A percentile compares a stretch with the other conserved stretches of the same genome.
Evolutionary conservation across 2,113 vertebrate genomes (phyloP).

Genomic region (Athene cunicularia): DNA sequence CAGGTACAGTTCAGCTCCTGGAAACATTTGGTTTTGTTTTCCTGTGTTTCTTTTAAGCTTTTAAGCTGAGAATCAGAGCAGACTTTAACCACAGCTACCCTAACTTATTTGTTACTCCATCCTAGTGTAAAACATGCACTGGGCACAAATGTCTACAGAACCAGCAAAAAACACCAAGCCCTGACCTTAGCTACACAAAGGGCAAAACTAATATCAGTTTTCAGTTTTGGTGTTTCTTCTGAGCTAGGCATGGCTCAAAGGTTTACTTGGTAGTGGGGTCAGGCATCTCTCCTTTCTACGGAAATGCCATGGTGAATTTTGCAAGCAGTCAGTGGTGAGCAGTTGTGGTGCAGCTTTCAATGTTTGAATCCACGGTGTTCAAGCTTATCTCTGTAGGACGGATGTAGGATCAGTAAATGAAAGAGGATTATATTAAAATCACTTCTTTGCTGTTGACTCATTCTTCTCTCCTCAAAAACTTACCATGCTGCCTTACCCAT

Average conservation of each 20-base stretch:
- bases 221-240: neutral
- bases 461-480: neutral
- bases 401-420: neutral
- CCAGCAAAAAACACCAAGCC: neutral
- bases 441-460: neutral
- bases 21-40: neutral
- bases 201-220: neutral
- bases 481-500: neutral
- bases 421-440: neutral
- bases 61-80: neutral
- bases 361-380: neutral
- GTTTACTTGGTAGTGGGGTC: neutral
- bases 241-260: neutral
- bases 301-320: neutral
- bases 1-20: neutral
- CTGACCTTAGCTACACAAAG: neutral
- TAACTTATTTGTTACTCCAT: neutral
- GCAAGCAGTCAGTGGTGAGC: neutral
- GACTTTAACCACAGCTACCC: neutral
- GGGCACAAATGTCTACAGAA: neutral
- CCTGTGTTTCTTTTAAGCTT: neutral
- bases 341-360: neutral
- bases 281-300: neutral
- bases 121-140: neutral
- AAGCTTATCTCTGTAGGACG: neutral